Evolutionary conservation across 2,888 invertebrate genomes (phyloP), one percentile per base, ranked within the genome.

Genomic region (Eupeodes luniger): DNA sequence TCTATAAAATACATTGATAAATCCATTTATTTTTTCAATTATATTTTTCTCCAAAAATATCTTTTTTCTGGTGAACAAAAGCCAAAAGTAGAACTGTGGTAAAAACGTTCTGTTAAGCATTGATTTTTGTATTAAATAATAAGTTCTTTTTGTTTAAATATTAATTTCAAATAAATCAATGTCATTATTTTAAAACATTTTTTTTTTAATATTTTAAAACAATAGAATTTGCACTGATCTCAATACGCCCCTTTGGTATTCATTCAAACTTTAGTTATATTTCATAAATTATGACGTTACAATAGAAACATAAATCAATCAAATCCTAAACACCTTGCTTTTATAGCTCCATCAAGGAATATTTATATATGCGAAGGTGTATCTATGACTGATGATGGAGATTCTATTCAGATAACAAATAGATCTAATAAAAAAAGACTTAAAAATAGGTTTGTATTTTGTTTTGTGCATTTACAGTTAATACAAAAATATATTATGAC

Each of bases 301-400:
- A 72, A 72, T 72, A 34, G 27, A 59, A 5, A 16, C 44, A 72
- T 72, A 72, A 72, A 72, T 72, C 59, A 57, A 59, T 70, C 69
- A 70, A 55, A 70, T 5, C 4, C 19, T 11, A 10, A 57, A 34
- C 57, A 66, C 19, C 49, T 66, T 49, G 66, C 66, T 49, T 59
- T 34, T n/a, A 4, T 40, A 7, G 9, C 4, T 19, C 5, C 5
- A 9, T 7, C 27, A 27, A 27, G 7, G 4, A 70, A 44, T 59
- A 34, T 59, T 34, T 59, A 27, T 59, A 9, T 40, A 0, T 44
- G 10, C 5, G 7, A 53, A 69, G 69, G 51, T 69, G 40, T 34
- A 12, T 55, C n/a, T 2, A 10, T 40, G 6, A 36, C 12, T 47
- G 11, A 19, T 14, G 44, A 0, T 47, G 47, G 12, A 27, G 3